phyloP scores from a whole-genome alignment of 1,140 invertebrate genomes.

The Ylistrum balloti region DNA sequence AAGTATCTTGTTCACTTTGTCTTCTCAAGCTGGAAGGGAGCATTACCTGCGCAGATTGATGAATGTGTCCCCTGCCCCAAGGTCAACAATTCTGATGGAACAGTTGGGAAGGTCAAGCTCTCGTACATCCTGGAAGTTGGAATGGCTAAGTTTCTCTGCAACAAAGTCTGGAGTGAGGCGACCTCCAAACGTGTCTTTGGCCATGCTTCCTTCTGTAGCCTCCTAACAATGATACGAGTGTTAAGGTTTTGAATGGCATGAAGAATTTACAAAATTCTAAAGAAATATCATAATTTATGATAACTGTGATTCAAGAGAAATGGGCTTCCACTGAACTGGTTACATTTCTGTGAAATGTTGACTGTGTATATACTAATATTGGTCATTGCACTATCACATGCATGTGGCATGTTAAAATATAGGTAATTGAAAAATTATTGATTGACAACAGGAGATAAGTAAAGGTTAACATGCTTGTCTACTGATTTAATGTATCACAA shows the following conservation, averaged over 20 bases:
- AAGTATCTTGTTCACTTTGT: no score
- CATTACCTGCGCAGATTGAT: constrained; percentile 80
- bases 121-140: constrained; percentile 78
- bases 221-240: constrained; percentile 70
- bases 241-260: not conserved
- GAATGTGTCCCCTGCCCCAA: constrained; percentile 77
- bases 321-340: no score
- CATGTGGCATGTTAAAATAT: not conserved
- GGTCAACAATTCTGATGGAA: constrained; percentile 79
- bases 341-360: no score
- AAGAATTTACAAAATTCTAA: not conserved
- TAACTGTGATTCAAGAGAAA: no score
- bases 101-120: constrained; percentile 81
- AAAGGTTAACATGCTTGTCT: no score
- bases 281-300: no score
- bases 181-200: constrained; percentile 82
- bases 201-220: constrained; percentile 76
- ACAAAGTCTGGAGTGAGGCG: constrained; percentile 81
- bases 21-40: no score
- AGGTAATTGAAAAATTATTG: not conserved
- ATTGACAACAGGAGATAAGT: not conserved
- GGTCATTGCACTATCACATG: not conserved
- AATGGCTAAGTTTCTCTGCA: constrained; percentile 80
- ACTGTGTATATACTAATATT: not conserved
- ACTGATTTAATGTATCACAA: not conserved